Percentiles rank a stretch among this genome's conserved stretches.
These are phyloP conservation scores for Egretta garzetta DNA, from an alignment of 2,113 vertebrate genomes.

Conservation along the genomic window DNA sequence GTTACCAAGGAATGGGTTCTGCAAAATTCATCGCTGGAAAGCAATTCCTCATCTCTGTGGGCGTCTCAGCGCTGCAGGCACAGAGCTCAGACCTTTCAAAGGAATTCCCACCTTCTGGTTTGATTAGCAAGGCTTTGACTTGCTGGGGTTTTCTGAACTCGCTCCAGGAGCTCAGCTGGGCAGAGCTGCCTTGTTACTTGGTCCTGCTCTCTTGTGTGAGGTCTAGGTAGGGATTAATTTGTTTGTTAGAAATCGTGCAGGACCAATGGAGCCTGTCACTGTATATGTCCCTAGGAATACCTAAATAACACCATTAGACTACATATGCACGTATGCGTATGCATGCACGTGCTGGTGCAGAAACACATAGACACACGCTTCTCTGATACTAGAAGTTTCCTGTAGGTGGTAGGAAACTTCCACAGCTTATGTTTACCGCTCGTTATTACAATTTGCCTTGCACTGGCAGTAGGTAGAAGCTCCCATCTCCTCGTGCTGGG, in stretches of 20 bases:
- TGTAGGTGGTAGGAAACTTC: background rate
- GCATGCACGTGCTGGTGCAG: background rate
- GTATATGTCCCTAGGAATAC: background rate
- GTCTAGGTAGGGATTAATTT: background rate
- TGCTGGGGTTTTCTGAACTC: background rate
- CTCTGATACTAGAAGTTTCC: background rate
- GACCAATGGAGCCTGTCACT: background rate
- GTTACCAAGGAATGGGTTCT: background rate
- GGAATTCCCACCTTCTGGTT: background rate
- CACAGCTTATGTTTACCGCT: background rate
- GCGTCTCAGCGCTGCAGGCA: background rate
- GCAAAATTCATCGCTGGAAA: background rate
- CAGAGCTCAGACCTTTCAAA: background rate
- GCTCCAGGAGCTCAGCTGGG: background rate
- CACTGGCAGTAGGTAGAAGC: background rate
- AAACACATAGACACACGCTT: background rate
- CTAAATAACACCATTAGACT: background rate
- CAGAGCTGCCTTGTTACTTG: background rate
- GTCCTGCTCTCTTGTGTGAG: background rate
- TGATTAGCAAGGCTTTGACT: background rate
- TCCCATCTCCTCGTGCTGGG: background rate
- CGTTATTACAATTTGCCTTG: background rate
- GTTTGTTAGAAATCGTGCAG: background rate
- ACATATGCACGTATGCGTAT: no score
- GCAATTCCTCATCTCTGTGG: background rate